These are phyloP conservation scores for Meriones unguiculatus DNA, from an alignment of 2,113 vertebrate species.

Conservation along the genomic window DNA sequence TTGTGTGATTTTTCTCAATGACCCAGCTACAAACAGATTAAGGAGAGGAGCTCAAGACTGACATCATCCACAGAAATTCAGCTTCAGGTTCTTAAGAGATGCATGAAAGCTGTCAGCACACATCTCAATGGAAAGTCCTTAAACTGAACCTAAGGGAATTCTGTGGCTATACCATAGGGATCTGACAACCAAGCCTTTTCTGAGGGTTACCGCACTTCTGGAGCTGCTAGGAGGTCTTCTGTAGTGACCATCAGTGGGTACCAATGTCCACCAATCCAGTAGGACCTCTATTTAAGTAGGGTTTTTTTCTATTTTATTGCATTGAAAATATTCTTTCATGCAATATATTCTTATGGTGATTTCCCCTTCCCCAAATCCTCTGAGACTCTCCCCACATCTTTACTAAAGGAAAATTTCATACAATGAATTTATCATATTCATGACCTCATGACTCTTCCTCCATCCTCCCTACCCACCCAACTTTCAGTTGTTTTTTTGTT, in stretches of 20 bases:
- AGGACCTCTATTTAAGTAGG: not conserved
- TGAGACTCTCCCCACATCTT: not conserved
- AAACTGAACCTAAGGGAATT: not conserved
- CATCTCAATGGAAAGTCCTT: not conserved
- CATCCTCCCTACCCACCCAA: not conserved
- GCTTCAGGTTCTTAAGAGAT: conserved; percentile 16
- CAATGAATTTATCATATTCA: not conserved
- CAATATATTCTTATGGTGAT: not conserved
- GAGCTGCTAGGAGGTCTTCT: not conserved
- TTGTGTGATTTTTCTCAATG: not conserved
- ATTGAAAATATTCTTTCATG: not conserved
- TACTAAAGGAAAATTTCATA: not conserved
- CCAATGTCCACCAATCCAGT: not conserved
- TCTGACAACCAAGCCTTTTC: not conserved
- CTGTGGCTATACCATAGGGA: not conserved
- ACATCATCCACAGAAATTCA: not conserved
- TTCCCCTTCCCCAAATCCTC: not conserved
- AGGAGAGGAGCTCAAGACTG: not conserved
- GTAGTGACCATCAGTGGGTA: not conserved
- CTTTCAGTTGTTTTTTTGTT: too few relatives aligned
- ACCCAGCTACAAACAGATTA: not conserved
- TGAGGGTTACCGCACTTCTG: not conserved
- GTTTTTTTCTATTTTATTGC: not conserved
- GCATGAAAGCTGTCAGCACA: not conserved
- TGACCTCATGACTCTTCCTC: not conserved